Evolutionary conservation across 2,888 invertebrate species (phyloP).

Genomic region (Cephus nigrinus): DNA sequence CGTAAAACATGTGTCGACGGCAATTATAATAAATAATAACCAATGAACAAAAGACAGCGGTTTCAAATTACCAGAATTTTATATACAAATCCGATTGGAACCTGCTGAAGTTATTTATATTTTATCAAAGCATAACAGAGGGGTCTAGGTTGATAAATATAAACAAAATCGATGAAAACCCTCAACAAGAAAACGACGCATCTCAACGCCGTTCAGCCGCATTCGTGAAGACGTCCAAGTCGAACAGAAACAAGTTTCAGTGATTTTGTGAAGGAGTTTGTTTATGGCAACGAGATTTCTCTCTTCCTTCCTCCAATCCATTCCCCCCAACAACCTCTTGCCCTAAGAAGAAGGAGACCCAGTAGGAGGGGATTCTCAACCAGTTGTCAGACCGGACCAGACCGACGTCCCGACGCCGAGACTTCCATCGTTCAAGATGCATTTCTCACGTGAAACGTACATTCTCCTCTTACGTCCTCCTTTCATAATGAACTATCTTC

Average conservation of each 20-base stretch:
- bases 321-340: not conserved
- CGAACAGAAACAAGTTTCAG: not conserved
- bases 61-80: not conserved
- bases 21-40: not conserved
- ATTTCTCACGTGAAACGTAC: not conserved
- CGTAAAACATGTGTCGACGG: too few species aligned
- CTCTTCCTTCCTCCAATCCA: not conserved
- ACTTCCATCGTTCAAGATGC: not conserved
- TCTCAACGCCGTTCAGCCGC: not conserved
- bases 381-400: not conserved
- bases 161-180: not conserved
- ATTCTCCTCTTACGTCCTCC: not conserved
- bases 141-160: not conserved
- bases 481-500: not conserved
- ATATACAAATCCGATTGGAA: not conserved
- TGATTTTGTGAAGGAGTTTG: not conserved
- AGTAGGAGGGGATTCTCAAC: not conserved
- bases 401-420: not conserved
- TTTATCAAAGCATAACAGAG: not conserved
- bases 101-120: not conserved
- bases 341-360: not conserved
- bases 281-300: not conserved
- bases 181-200: not conserved
- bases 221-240: not conserved
- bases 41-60: not conserved